phyloP scores from a whole-genome alignment of 2,113 vertebrate species.

The Sapajus apella region DNA sequence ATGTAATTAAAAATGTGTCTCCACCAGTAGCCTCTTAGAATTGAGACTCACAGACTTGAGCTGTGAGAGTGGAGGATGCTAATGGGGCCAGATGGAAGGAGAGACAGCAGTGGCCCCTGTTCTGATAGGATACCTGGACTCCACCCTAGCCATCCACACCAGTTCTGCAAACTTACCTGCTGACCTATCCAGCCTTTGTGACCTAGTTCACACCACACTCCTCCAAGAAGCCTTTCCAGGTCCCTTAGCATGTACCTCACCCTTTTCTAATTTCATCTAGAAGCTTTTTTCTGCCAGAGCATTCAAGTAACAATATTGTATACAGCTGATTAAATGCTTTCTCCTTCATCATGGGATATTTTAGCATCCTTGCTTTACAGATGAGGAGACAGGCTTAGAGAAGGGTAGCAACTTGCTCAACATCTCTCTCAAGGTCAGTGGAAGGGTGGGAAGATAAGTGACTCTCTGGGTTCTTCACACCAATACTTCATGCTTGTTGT shows the following conservation, averaged over 20 bases:
- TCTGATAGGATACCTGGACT: neutral
- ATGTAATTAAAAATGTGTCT: constrained; percentile 52
- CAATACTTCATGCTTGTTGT: neutral
- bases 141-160: neutral
- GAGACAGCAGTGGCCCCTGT: neutral
- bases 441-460: neutral
- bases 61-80: neutral
- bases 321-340: neutral
- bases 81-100: neutral
- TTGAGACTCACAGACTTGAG: neutral
- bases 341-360: neutral
- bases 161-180: neutral
- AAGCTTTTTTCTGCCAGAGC: neutral
- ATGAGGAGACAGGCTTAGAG: neutral
- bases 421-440: neutral
- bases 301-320: neutral
- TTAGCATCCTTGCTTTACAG: neutral
- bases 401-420: neutral
- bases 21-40: neutral
- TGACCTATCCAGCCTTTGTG: neutral
- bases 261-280: constrained; percentile 9
- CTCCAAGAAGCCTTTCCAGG: neutral
- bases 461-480: neutral
- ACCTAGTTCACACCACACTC: neutral
- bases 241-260: neutral